phyloP scores from a whole-genome alignment of 2,113 vertebrate genomes.

The Potamarius usumacintae region DNA sequence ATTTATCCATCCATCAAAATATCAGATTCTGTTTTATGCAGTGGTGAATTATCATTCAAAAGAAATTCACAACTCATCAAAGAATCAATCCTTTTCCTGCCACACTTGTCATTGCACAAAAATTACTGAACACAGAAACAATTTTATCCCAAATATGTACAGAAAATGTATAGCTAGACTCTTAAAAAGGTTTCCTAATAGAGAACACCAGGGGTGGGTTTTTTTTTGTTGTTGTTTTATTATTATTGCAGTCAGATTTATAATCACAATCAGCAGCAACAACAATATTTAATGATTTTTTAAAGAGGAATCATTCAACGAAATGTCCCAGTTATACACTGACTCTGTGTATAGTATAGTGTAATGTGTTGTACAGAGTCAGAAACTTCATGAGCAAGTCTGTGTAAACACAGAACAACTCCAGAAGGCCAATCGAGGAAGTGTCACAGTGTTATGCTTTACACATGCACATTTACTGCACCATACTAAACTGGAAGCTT shows the following conservation, averaged over 20 bases:
- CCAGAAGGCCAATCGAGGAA: no score
- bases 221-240: no score
- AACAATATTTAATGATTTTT: background rate
- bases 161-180: background rate
- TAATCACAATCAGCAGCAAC: background rate
- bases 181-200: background rate
- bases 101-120: background rate
- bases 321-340: background rate
- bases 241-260: background rate
- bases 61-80: background rate
- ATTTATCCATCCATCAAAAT: background rate
- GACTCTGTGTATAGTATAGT: background rate
- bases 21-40: background rate
- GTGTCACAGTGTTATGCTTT: background rate
- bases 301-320: background rate
- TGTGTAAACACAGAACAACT: background rate
- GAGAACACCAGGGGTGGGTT: background rate
- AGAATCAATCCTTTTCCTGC: background rate
- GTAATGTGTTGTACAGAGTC: background rate
- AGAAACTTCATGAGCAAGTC: background rate
- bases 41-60: background rate
- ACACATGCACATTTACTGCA: background rate
- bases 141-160: background rate
- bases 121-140: background rate
- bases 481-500: background rate